Evolutionary conservation across 2,113 vertebrate species (phyloP), one percentile per base, ranked within the genome.

Genomic region (Cinclus mexicanus): DNA sequence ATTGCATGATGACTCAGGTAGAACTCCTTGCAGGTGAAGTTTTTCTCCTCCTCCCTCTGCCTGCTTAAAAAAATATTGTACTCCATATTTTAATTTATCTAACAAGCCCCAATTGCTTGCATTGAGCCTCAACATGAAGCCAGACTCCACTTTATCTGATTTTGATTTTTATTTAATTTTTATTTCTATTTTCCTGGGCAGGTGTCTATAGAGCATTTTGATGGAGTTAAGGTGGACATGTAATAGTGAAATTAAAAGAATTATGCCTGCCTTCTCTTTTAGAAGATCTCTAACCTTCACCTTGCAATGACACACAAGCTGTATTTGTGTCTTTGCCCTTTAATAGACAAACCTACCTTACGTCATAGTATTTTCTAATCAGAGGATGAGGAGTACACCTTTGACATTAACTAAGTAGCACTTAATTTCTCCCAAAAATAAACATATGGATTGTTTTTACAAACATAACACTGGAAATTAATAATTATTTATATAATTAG

Each of bases 1-100:
- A 92, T 49, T 91, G 37, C 42, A 8, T n/a, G 64, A 81, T 96
- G 83, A 91, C 44, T 95, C 76, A 87, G 56, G 60, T 68, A 75
- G 52, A 41, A 10, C 24, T 75, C 44, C 69, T 67, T 61, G 22
- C 49, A 76, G 24, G 63, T 37, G 44, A n/a, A 3, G 1, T 33
- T 93, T 80, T 92, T 72, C 60, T 74, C 25, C 16, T 75, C 7
- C 11, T 24, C 2, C 2, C 6, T 55, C 39, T 22, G 56, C n/a
- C 6, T 26, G 8, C 12, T 59, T 15, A 23, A 55, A 90, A 57
- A 84, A 61, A 49, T 33, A 35, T 1, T 14, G 4, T 60, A 12
- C 11, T 53, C 15, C 6, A 4, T 70, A 35, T 61, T 81, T 65
- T 55, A 33, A 37, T 78, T 60, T 41, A 46, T 59, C 61, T 70